Conservation (phyloP, 2,797 vertebrate species). For the Apodemus agrarius region DNA sequence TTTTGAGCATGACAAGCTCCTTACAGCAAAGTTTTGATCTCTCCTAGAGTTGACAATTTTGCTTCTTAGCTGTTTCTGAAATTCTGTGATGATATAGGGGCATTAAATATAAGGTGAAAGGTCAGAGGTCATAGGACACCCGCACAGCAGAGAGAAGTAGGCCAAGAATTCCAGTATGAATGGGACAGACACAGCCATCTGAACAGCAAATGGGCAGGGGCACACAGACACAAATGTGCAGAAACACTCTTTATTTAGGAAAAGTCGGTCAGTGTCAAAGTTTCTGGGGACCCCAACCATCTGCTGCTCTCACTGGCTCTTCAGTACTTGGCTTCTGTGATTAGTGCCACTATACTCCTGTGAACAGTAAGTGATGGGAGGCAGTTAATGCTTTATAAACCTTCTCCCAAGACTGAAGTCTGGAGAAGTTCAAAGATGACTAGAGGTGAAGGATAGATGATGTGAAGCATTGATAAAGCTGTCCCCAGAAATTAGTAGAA, state of each 20-base stretch:
- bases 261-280: background rate
- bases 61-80: background rate
- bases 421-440: background rate
- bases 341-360: background rate
- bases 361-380: background rate
- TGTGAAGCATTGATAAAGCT: background rate
- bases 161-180: background rate
- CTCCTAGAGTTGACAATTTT: slow-evolving; percentile 11
- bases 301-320: background rate
- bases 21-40: slow-evolving; percentile 47
- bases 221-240: background rate
- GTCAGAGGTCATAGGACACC: background rate
- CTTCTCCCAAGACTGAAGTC: background rate
- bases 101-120: background rate
- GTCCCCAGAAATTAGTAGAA: background rate
- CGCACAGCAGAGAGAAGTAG: background rate
- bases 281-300: background rate
- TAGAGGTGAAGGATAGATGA: background rate
- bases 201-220: background rate
- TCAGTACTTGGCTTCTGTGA: background rate
- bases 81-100: background rate
- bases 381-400: background rate
- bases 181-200: background rate
- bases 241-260: background rate
- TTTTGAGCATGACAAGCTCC: background rate